A percentile compares a stretch with the other conserved stretches of the same genome.
Evolutionary conservation across 2,888 invertebrate species (phyloP).

Genomic region (Gonocerus acuteangulatus): DNA sequence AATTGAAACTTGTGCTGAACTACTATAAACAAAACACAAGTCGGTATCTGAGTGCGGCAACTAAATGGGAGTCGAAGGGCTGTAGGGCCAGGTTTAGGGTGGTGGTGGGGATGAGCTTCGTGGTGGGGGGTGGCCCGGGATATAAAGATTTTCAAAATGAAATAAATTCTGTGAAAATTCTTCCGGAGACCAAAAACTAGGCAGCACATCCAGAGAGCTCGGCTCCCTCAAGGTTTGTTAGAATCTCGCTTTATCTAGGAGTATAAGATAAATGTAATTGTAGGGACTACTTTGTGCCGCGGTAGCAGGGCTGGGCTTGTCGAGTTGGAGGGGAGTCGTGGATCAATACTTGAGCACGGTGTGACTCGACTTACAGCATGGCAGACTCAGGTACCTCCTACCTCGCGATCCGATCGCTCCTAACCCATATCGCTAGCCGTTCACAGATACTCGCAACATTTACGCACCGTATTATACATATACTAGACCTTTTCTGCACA

Average conservation of each 20-base stretch:
- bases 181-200: not conserved
- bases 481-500: no score
- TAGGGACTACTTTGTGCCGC: constrained; percentile 29
- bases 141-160: constrained; percentile 28
- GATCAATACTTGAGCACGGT: constrained; percentile 20
- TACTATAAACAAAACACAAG: constrained; percentile 56
- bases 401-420: not conserved
- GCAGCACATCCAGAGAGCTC: no score
- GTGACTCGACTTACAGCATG: constrained; percentile 10
- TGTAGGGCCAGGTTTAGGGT: constrained; percentile 22
- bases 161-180: constrained; percentile 15
- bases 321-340: constrained; percentile 3
- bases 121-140: constrained; percentile 28
- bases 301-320: constrained; percentile 12
- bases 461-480: no score
- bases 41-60: constrained; percentile 56
- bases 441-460: no score
- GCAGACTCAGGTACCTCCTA: constrained; percentile 16
- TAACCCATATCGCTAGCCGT: no score
- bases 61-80: constrained; percentile 47
- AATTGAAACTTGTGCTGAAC: constrained; percentile 42
- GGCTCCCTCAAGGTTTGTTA: no score
- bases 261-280: no score
- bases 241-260: no score
- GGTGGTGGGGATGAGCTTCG: constrained; percentile 25